phyloP scores from a whole-genome alignment of 2,888 invertebrate species.

The Eumacrocentrus americanus region DNA sequence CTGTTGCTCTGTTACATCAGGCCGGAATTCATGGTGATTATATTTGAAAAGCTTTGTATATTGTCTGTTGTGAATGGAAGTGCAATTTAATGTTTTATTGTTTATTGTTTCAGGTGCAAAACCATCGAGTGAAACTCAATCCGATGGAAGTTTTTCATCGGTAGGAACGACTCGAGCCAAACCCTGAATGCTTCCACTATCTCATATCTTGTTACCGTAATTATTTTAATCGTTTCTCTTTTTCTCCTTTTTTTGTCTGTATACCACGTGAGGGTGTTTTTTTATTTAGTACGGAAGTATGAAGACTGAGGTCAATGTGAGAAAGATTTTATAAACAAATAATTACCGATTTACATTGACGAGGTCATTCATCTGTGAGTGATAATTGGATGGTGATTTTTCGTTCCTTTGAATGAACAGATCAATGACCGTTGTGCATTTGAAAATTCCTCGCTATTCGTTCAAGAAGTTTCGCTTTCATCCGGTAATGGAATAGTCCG shows the following conservation, averaged over 20 bases:
- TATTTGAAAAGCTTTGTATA: constrained; percentile 1
- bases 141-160: constrained; percentile 20
- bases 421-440: constrained; percentile 10
- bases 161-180: constrained; percentile 32
- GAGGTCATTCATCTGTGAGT: constrained; percentile 10
- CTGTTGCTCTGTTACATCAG: constrained; percentile 55
- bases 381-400: neutral
- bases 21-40: constrained; percentile 45
- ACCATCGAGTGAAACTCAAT: constrained; percentile 17
- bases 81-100: neutral
- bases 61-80: too few relatives aligned
- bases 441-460: constrained; percentile 1
- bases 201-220: constrained; percentile 6
- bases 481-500: neutral
- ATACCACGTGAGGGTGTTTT: too few relatives aligned
- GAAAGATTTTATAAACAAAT: neutral
- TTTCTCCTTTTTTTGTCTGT: too few relatives aligned
- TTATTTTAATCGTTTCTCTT: constrained; percentile 2
- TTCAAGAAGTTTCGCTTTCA: constrained; percentile 3
- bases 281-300: too few relatives aligned
- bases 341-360: neutral
- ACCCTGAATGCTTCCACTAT: constrained; percentile 31
- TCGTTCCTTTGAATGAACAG: constrained; percentile 6
- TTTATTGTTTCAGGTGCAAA: constrained; percentile 28
- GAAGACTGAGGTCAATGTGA: neutral